A percentile compares a stretch with the other conserved stretches of the same genome.
These are phyloP conservation scores for Chlorocebus sabaeus DNA, from an alignment of 2,113 vertebrate species.

Conservation along the genomic window DNA sequence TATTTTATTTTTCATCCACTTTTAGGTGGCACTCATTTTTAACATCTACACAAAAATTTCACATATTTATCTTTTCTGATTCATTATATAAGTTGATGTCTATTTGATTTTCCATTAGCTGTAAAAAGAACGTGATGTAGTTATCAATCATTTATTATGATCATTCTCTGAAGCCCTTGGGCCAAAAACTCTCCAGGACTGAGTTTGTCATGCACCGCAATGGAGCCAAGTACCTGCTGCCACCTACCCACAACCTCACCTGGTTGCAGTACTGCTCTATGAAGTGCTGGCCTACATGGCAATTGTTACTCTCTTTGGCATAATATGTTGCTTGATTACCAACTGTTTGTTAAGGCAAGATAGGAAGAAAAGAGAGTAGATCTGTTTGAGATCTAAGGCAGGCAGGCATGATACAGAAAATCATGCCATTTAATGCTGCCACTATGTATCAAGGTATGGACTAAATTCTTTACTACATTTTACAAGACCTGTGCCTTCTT, in stretches of 20 bases:
- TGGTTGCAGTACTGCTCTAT: constrained; percentile 91
- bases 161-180: constrained; percentile 80
- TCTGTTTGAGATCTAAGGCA: constrained; percentile 53
- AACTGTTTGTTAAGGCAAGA: constrained; percentile 70
- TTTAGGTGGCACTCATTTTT: neutral
- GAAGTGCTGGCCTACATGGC: constrained; percentile 82
- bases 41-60: neutral
- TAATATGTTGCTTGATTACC: constrained; percentile 55
- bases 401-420: neutral
- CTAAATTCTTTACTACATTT: constrained; percentile 57
- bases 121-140: constrained; percentile 84
- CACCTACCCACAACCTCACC: constrained; percentile 86
- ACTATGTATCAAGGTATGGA: neutral
- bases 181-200: constrained; percentile 83
- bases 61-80: neutral
- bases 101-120: constrained; percentile 74
- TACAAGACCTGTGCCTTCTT: constrained; percentile 72
- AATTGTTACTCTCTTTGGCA: too few species aligned
- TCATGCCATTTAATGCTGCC: neutral
- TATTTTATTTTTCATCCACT: neutral
- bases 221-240: constrained; percentile 87
- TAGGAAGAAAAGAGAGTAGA: constrained; percentile 75
- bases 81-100: neutral
- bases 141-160: constrained; percentile 89
- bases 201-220: constrained; percentile 74